phyloP scores from a whole-genome alignment of 2,888 invertebrate species.

The Andrena marginata region DNA sequence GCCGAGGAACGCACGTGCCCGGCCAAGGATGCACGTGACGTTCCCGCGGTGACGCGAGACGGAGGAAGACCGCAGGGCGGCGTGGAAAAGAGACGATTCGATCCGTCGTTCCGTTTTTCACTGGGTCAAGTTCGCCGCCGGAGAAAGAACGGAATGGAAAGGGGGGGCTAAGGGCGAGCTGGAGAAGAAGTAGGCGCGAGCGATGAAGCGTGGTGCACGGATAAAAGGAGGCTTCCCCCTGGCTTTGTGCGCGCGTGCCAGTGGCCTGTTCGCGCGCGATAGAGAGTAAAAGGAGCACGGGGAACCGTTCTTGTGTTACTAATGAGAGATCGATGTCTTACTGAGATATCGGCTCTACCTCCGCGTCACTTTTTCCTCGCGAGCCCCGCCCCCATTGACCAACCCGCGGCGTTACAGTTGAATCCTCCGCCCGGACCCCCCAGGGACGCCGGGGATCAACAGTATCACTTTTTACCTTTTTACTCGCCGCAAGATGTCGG shows the following conservation, averaged over 20 bases:
- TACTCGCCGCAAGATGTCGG: constrained; percentile 53
- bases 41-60: constrained; percentile 19
- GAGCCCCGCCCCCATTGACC: not conserved
- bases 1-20: constrained; percentile 32
- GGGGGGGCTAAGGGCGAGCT: not conserved
- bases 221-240: constrained; percentile 33
- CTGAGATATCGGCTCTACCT: constrained; percentile 72
- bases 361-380: constrained; percentile 9
- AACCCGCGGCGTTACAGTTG: constrained; percentile 18
- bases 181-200: constrained; percentile 16
- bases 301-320: constrained; percentile 69
- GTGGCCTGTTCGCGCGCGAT: constrained; percentile 28
- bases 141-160: constrained; percentile 26
- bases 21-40: constrained; percentile 29
- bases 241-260: constrained; percentile 8
- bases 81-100: constrained; percentile 25
- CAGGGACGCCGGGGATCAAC: constrained; percentile 31
- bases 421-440: constrained; percentile 51
- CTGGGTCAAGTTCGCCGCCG: constrained; percentile 69
- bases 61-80: constrained; percentile 16
- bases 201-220: constrained; percentile 33
- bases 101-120: constrained; percentile 52
- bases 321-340: constrained; percentile 78
- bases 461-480: constrained; percentile 68
- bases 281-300: constrained; percentile 47